phyloP scores from a whole-genome alignment of 2,888 invertebrate species.

The Lithophane socia region DNA sequence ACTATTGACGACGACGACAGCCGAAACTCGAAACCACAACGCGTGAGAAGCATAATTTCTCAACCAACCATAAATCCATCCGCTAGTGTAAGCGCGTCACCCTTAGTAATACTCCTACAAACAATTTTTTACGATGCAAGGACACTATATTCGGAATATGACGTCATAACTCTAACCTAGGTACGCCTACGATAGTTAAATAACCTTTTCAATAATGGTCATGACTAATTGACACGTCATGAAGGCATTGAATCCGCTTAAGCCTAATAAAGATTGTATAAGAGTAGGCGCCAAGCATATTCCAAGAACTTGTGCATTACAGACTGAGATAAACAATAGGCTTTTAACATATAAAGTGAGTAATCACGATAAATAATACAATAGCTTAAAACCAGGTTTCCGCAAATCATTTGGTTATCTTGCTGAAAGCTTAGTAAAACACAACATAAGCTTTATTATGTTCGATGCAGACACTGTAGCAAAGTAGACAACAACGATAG shows the following conservation, averaged over 20 bases:
- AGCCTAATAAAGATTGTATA: slow-evolving; percentile 59
- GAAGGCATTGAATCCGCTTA: slow-evolving; percentile 55
- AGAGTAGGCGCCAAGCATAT: slow-evolving; percentile 61
- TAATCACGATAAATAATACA: slow-evolving; percentile 22
- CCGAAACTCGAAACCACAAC: not conserved
- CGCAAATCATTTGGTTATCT: not conserved
- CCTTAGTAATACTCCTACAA: not conserved
- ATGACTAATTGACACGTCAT: slow-evolving; percentile 66
- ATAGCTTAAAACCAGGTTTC: not conserved
- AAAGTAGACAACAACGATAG: not conserved
- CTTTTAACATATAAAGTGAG: slow-evolving; percentile 19
- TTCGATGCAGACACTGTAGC: not conserved
- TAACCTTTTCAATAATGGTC: slow-evolving; percentile 59
- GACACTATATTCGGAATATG: slow-evolving; percentile 36
- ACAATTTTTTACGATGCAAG: slow-evolving; percentile 33
- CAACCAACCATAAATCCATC: not conserved
- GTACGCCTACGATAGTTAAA: slow-evolving; percentile 43
- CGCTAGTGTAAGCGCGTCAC: not conserved
- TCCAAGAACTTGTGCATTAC: slow-evolving; percentile 36
- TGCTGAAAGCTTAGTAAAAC: not conserved
- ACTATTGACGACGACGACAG: not conserved
- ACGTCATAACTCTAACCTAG: slow-evolving; percentile 43
- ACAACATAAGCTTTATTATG: not conserved
- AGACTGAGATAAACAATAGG: slow-evolving; percentile 10
- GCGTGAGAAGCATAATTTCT: slow-evolving; percentile 35